Conservation (phyloP, 2,888 invertebrate genomes). For the Cryptophagus acutangulus region DNA sequence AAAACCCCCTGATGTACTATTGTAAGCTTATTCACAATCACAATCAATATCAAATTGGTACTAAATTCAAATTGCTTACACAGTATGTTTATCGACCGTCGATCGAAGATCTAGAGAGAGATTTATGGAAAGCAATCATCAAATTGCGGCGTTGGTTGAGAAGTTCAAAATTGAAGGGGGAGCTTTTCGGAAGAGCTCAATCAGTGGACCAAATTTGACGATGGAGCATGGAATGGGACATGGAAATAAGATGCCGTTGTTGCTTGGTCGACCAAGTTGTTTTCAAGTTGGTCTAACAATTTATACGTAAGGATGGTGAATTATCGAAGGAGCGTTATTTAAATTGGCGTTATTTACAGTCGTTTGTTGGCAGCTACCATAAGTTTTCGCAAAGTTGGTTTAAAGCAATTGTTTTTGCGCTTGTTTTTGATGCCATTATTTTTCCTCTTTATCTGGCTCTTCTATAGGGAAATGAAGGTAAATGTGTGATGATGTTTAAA, state of each 20-base stretch:
- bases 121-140: slow-evolving; percentile 89
- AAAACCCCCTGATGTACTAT: slow-evolving; percentile 98
- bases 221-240: slow-evolving; percentile 50
- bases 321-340: slow-evolving; percentile 8
- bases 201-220: slow-evolving; percentile 51
- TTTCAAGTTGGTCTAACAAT: slow-evolving; percentile 64
- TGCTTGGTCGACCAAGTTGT: slow-evolving; percentile 68
- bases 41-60: not conserved
- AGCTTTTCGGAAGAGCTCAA: slow-evolving; percentile 61
- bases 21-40: slow-evolving; percentile 56
- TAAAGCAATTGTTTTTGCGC: slow-evolving; percentile 71
- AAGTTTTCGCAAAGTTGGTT: slow-evolving; percentile 68
- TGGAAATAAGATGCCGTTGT: slow-evolving; percentile 64
- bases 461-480: slow-evolving; percentile 65
- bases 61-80: too few species aligned
- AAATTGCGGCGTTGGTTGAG: slow-evolving; percentile 86
- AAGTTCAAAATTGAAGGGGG: slow-evolving; percentile 85
- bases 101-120: slow-evolving; percentile 81
- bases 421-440: slow-evolving; percentile 70
- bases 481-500: not conserved
- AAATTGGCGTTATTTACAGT: slow-evolving; percentile 50
- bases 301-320: slow-evolving; percentile 53
- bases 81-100: slow-evolving; percentile 73
- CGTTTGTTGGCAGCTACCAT: slow-evolving; percentile 73
- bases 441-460: slow-evolving; percentile 72